Conservation (phyloP, 2,797 vertebrate genomes). For the Macroramphosus scolopax region DNA sequence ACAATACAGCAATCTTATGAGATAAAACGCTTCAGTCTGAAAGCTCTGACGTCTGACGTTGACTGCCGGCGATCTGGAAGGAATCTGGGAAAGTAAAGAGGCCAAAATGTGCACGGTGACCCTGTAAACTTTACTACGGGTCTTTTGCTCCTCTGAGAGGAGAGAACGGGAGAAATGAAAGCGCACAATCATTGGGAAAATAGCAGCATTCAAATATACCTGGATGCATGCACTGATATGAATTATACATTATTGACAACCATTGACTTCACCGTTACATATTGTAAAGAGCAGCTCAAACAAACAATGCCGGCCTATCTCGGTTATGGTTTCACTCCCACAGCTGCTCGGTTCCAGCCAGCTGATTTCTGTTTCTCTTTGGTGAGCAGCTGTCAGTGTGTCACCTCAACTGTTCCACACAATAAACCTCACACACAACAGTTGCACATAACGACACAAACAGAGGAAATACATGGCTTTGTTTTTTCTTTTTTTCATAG, state of each 20-base stretch:
- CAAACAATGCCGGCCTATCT: neutral
- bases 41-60: conserved; percentile 34
- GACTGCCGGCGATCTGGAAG: conserved; percentile 35
- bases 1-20: neutral
- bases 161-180: conserved; percentile 12
- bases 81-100: conserved; percentile 39
- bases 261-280: neutral
- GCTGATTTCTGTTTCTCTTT: conserved; percentile 47
- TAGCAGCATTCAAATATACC: neutral
- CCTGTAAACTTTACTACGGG: conserved; percentile 51
- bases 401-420: conserved; percentile 55
- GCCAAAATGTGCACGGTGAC: conserved; percentile 54
- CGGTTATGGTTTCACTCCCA: conserved; percentile 1
- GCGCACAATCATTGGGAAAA: conserved; percentile 28
- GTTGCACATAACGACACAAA: conserved; percentile 13
- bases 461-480: conserved; percentile 10
- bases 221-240: neutral
- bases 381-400: conserved; percentile 64
- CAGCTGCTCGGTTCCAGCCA: conserved; percentile 54
- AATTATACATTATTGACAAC: neutral
- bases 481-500: no score
- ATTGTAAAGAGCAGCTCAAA: neutral
- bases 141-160: conserved; percentile 29
- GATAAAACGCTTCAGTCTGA: conserved; percentile 18
- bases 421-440: conserved; percentile 53